phyloP scores from a whole-genome alignment of 2,113 vertebrate genomes.

The Callipepla californica region DNA sequence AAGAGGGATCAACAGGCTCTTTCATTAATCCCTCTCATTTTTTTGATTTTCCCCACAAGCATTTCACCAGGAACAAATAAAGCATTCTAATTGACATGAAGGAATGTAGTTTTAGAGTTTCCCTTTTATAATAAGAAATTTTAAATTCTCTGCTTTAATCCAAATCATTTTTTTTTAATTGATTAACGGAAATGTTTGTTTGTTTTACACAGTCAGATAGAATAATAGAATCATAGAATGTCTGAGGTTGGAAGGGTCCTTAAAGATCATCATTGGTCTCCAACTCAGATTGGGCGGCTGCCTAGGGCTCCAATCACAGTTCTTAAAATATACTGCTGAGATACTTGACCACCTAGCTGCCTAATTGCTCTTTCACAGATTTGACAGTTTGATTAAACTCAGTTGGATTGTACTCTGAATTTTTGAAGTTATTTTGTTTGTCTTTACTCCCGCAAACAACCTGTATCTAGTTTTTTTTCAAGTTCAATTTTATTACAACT shows the following conservation, averaged over 20 bases:
- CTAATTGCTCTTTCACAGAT: background rate
- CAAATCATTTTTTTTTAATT: background rate
- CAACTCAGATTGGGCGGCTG: no score
- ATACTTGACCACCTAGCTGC: background rate
- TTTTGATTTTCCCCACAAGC: background rate
- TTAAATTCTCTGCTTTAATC: background rate
- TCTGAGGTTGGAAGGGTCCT: no score
- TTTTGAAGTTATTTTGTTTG: background rate
- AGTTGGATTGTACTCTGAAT: background rate
- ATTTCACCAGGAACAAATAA: background rate
- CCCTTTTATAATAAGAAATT: background rate
- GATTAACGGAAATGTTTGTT: background rate
- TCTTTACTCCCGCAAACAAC: background rate
- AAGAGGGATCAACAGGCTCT: background rate
- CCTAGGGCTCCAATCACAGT: background rate
- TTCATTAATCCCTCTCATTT: background rate
- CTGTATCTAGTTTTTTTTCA: background rate
- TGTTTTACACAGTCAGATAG: background rate
- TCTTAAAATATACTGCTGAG: background rate
- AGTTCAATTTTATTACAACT: background rate
- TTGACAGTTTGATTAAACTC: background rate
- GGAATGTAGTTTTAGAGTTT: background rate
- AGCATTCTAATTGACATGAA: background rate
- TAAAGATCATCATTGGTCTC: no score
- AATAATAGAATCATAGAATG: no score